Conservation (phyloP, 2,888 invertebrate species). For the Alentia gelatinosa region DNA sequence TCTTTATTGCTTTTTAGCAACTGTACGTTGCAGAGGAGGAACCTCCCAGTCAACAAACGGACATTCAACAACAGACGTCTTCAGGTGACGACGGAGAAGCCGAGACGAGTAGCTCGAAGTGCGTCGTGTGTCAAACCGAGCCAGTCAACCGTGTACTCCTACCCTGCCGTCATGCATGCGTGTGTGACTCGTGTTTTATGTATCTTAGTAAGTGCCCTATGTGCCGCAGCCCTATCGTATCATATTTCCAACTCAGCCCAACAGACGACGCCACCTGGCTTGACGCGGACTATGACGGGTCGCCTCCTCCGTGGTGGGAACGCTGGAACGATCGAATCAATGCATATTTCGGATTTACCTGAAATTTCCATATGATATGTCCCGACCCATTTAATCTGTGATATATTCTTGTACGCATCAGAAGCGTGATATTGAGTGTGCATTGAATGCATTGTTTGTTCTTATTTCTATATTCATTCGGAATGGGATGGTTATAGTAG, state of each 20-base stretch:
- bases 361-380: no score
- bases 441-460: no score
- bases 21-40: conserved; percentile 3
- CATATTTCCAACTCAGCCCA: conserved; percentile 84
- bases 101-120: conserved; percentile 74
- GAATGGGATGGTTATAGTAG: no score
- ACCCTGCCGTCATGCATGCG: conserved; percentile 92
- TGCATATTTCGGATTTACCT: conserved; percentile 26
- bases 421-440: no score
- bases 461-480: no score
- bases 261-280: not conserved
- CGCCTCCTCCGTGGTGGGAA: conserved; percentile 25
- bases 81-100: not conserved
- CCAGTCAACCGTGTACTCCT: conserved; percentile 89
- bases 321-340: conserved; percentile 31
- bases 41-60: not conserved
- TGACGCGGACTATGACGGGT: not conserved
- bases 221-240: conserved; percentile 90
- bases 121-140: conserved; percentile 91
- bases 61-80: not conserved
- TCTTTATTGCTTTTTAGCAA: not conserved
- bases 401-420: no score
- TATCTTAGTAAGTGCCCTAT: conserved; percentile 92
- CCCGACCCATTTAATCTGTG: no score
- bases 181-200: conserved; percentile 90